Base-by-base conservation (phyloP, 1,140 invertebrate genomes). In the Berghia stephanieae region DNA sequence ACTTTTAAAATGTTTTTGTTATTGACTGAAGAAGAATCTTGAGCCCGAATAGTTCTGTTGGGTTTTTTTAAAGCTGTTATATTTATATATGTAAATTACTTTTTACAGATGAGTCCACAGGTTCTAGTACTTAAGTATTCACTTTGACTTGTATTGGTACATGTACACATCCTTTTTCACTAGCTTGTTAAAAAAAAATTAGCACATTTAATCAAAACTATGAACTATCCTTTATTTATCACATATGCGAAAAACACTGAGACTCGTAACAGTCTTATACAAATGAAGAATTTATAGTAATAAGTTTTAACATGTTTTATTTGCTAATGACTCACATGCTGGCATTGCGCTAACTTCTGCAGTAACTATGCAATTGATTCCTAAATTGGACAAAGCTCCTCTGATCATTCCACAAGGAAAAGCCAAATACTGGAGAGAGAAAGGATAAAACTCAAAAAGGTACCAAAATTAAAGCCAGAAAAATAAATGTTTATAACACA, bases 371-470 rank as follows among this genome's bases (percentile, higher is more conserved):
- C 95, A 96, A 83, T 94, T 94, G 67, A 99, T 95, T 67, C 97
- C 96, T 73, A 99, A 91, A 91, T 98, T 98, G 27, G 96, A 94
- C 57, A 99, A 91, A 71, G 96, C 96, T 46, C 98, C 98, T 85
- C 98, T 91, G 34, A 99, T 93, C 77, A 99, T 90, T 44, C 98
- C 98, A 91, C 97, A 98, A 2, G 97, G 98, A 85, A 98, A 98
- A 8, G 96, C 95, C 67, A 99, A 92, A 92, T 95, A 97, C 93
- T 94, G 91, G 52, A 92, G 24, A 36, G 55, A 77, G 31, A 76
- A 44, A 70, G 42, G 27, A 27, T 2, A 70, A 1, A 57, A 18
- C 36, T 49, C 6, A 71, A 8, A 72, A 18, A 71, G 31, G 4
- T 34, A 63, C 38, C 1, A 6, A 40, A 34, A 71, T 21, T 71